A percentile compares a stretch with the other conserved stretches of the same genome.
Conservation (phyloP, 2,888 invertebrate species). For the Rotaria macrura region DNA sequence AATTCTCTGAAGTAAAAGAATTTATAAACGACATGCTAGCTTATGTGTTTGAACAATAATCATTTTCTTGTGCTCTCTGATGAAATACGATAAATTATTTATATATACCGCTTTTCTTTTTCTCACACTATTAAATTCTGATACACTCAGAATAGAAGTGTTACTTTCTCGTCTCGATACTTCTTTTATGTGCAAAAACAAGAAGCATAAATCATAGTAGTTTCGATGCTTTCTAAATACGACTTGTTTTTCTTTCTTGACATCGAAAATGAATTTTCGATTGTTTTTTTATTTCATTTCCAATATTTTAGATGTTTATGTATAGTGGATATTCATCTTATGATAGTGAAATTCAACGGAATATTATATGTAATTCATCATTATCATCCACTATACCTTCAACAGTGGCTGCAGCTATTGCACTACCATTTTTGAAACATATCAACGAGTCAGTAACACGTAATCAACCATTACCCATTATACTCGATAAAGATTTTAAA, state of each 20-base stretch:
- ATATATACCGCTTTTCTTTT: neutral
- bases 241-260: too few relatives aligned
- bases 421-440: neutral
- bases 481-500: neutral
- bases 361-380: neutral
- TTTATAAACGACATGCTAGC: neutral
- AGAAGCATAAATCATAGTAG: too few relatives aligned
- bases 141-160: neutral
- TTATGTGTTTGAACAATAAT: neutral
- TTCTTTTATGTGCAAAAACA: too few relatives aligned
- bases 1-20: neutral
- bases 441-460: neutral
- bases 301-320: neutral
- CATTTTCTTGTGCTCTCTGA: neutral
- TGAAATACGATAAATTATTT: neutral
- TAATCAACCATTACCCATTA: neutral
- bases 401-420: neutral
- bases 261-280: too few relatives aligned
- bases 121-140: neutral
- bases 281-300: too few relatives aligned
- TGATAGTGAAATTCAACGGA: neutral
- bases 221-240: too few relatives aligned
- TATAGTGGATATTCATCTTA: neutral
- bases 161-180: too few relatives aligned
- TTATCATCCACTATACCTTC: neutral